Percentiles rank a stretch among this genome's conserved stretches.
Evolutionary conservation across 2,113 vertebrate genomes (phyloP).

Genomic region (Arvicanthis niloticus): DNA sequence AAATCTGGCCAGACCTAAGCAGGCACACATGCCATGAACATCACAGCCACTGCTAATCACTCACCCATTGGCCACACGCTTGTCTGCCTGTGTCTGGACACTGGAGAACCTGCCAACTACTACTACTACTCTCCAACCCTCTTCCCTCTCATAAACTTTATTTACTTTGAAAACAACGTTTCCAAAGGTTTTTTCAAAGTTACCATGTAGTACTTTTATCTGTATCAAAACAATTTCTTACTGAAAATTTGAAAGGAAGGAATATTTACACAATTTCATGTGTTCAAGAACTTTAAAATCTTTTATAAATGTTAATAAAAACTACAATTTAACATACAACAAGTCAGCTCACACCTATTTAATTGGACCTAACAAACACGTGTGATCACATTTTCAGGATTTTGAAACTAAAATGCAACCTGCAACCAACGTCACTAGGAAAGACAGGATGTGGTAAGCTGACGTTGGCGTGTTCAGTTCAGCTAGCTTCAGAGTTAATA

Average conservation of each 20-base stretch:
- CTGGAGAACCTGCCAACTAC: background rate
- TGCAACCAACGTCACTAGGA: background rate
- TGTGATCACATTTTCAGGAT: conserved; percentile 35
- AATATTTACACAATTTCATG: conserved; percentile 8
- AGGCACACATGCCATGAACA: background rate
- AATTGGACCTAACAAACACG: conserved; percentile 1
- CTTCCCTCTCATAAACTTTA: background rate
- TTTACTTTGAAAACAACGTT: background rate
- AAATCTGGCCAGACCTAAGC: conserved; percentile 16
- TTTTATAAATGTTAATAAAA: conserved; percentile 11
- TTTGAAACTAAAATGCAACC: conserved; percentile 41
- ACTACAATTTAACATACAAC: conserved; percentile 17
- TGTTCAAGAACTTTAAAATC: conserved; percentile 16
- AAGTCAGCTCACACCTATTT: background rate
- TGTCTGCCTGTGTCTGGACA: background rate
- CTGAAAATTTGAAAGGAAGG: conserved; percentile 5
- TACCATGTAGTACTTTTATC: background rate
- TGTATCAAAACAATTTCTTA: conserved; percentile 31
- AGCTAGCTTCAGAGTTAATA: background rate
- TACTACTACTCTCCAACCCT: background rate
- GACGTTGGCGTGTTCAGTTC: background rate
- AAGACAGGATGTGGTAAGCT: background rate
- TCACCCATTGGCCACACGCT: background rate
- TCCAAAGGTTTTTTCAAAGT: background rate
- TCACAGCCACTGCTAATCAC: background rate